Conservation (phyloP, 1,140 invertebrate species). For the Zaprionus tsacasi region DNA sequence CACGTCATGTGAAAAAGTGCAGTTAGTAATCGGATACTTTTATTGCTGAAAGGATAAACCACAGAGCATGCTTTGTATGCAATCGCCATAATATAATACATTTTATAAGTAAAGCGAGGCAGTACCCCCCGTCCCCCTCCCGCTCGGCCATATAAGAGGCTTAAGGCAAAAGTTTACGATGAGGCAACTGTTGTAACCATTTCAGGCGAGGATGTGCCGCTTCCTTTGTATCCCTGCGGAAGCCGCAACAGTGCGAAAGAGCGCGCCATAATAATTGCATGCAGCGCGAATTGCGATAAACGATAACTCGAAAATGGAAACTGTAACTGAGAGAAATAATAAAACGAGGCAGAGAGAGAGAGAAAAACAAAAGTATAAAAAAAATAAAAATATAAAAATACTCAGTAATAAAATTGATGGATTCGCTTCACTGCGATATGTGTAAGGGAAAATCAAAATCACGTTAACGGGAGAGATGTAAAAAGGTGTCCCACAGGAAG, state of each 20-base stretch:
- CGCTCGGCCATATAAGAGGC: slow-evolving; percentile 59
- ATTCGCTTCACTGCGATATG: slow-evolving; percentile 57
- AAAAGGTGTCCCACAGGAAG: slow-evolving; percentile 26
- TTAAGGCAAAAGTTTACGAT: slow-evolving; percentile 79
- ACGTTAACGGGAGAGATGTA: slow-evolving; percentile 18
- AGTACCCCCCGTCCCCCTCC: neutral
- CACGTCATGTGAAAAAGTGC: slow-evolving; percentile 61
- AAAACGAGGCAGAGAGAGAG: slow-evolving; percentile 5
- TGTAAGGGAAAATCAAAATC: slow-evolving; percentile 37
- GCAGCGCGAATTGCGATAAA: slow-evolving; percentile 13
- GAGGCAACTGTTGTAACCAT: slow-evolving; percentile 51
- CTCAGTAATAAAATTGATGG: slow-evolving; percentile 75
- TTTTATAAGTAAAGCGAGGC: slow-evolving; percentile 51
- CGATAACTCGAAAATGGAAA: slow-evolving; percentile 12
- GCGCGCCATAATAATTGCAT: slow-evolving; percentile 44
- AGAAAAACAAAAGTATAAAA: slow-evolving; percentile 31
- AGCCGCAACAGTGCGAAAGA: neutral
- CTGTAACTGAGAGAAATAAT: slow-evolving; percentile 37
- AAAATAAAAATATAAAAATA: slow-evolving; percentile 51
- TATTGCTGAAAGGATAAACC: slow-evolving; percentile 82
- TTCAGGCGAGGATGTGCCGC: too few species aligned
- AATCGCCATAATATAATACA: slow-evolving; percentile 64
- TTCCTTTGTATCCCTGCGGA: slow-evolving; percentile 65
- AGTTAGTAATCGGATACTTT: slow-evolving; percentile 81
- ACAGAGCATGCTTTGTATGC: slow-evolving; percentile 71